A percentile compares a stretch with the other conserved stretches of the same genome.
Evolutionary conservation across 2,797 vertebrate genomes (phyloP).

Genomic region (Pogoniulus pusillus): DNA sequence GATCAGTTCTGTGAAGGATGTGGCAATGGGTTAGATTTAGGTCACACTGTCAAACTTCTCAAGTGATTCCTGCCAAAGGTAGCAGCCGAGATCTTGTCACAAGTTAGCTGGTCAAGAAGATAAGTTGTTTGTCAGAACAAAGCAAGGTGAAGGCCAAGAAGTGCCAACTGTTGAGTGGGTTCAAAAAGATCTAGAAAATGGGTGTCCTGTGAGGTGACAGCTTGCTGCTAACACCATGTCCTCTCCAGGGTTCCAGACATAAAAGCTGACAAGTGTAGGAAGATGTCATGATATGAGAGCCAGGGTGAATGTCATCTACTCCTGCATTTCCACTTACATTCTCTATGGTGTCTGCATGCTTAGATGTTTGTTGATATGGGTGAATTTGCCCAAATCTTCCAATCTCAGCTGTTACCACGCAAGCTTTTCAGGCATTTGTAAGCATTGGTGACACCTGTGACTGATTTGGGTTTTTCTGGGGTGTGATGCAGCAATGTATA

Average conservation of each 20-base stretch:
- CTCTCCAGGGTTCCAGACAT: not conserved
- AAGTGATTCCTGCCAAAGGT: not conserved
- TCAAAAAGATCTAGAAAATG: not conserved
- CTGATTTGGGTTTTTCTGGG: too few species aligned
- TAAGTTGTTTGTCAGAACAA: not conserved
- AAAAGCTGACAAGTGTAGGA: conserved; percentile 14
- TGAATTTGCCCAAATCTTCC: not conserved
- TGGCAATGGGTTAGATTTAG: not conserved
- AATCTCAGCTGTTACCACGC: not conserved
- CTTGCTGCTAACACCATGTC: not conserved
- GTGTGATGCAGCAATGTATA: not conserved
- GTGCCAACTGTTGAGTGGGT: not conserved
- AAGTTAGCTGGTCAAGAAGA: not conserved
- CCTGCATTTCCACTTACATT: not conserved
- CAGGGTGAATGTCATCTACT: not conserved
- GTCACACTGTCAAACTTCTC: not conserved
- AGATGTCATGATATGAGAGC: not conserved
- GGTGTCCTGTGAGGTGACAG: not conserved
- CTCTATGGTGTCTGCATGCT: not conserved
- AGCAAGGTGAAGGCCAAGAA: not conserved
- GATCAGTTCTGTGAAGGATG: not conserved
- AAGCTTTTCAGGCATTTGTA: not conserved
- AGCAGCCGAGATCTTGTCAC: not conserved
- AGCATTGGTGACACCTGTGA: not conserved
- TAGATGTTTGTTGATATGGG: not conserved